Base-by-base conservation (phyloP, 2,113 vertebrate species). In the Saiga tatarica region DNA sequence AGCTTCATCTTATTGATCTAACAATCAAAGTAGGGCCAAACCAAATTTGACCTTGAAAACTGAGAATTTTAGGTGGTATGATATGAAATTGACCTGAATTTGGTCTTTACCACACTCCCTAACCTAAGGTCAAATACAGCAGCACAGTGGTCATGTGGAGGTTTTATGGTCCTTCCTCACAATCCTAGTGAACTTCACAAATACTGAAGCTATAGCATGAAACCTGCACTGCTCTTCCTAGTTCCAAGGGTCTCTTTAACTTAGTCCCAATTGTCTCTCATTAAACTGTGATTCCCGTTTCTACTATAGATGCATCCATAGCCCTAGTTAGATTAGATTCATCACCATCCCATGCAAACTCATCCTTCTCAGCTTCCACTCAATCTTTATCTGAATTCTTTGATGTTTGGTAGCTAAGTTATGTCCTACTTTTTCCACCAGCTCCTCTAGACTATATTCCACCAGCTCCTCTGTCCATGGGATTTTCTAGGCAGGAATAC, bases 131-230 rank as follows among this genome's bases (percentile, higher is more conserved):
- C 59, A 88, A 28, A 74, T 7, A 8, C 10, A 28, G 39, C 19
- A 59, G 21, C 17, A 5, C 30, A 17, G 36, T 5, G 9, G 42
- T 12, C 6, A 0, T 19, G 8, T 3, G 36, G 39, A 79, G 21
- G 4, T 33, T 39, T 52, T 36, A 28, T 3, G 15, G 42, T 21
- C n/a, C 53, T 71, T 71, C 55, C 64, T 23, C 25, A 52, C 42
- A 55, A 88, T 5, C 45, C 42, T 45, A 28, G 33, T 71, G 59
- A 84, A 76, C 11, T 17, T 90, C 17, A 30, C 28, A 55, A 23
- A 16, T 42, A 11, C 3, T 25, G 36, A 17, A 81, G 7, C 50
- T 78, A 2, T 2, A 33, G 9, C 0, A 4, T 79, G 76, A 92
- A 96, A 79, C n/a, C 79, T 30, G 8, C 67, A 33, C 4, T 15